These are phyloP conservation scores for Actinopyga echinites DNA, from an alignment of 53 echinoderm and acorn worm genomes.

Conservation along the genomic window DNA sequence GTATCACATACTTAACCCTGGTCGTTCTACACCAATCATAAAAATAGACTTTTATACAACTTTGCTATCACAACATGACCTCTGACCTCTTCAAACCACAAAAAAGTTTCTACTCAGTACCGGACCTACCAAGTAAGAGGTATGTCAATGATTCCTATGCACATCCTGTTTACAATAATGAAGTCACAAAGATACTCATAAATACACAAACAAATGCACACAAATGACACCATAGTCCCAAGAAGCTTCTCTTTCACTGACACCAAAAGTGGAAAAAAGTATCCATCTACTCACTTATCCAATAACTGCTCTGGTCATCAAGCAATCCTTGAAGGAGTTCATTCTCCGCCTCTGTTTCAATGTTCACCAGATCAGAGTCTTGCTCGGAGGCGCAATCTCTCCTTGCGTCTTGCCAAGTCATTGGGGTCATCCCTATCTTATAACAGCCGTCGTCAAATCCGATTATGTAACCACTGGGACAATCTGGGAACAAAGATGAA, in stretches of 20 bases:
- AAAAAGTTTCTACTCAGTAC: too few species aligned
- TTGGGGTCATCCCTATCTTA: conserved; percentile 55
- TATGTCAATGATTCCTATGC: too few species aligned
- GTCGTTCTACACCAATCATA: too few species aligned
- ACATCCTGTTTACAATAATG: too few species aligned
- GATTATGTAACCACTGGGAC: conserved; percentile 47
- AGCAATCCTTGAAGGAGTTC: conserved; percentile 49
- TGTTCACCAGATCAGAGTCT: conserved; percentile 71
- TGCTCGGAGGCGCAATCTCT: conserved; percentile 63
- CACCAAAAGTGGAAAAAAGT: not conserved
- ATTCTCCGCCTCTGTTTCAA: conserved; percentile 67
- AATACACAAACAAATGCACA: too few species aligned
- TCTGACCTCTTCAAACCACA: too few species aligned
- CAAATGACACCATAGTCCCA: too few species aligned
- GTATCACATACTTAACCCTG: too few species aligned
- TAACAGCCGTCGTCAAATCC: conserved; percentile 77
- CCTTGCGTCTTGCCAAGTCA: conserved; percentile 80
- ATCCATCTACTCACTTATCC: conserved; percentile 75
- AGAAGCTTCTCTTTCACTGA: not conserved
- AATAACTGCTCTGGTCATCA: conserved; percentile 50
- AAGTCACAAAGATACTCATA: too few species aligned
- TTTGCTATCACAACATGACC: too few species aligned
- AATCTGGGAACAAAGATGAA: not conserved
- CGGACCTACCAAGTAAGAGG: too few species aligned
- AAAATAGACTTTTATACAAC: too few species aligned